Conservation (phyloP, 2,113 vertebrate species). For the Nerophis ophidion region DNA sequence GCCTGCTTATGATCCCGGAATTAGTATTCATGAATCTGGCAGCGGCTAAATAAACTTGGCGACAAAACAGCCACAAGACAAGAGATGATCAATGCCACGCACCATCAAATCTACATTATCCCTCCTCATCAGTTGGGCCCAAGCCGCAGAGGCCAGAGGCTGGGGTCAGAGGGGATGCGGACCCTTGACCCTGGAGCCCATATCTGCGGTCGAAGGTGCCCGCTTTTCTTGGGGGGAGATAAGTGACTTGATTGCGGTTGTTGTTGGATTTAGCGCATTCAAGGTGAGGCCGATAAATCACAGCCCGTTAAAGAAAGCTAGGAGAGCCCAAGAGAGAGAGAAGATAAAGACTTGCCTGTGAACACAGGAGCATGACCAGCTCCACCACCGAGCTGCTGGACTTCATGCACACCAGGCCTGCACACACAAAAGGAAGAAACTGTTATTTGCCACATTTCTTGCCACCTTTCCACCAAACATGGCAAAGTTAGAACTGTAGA, state of each 20-base stretch:
- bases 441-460: background rate
- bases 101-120: slow-evolving; percentile 98
- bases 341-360: slow-evolving; percentile 83
- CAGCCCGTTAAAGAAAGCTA: slow-evolving; percentile 16
- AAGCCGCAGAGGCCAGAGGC: slow-evolving; percentile 76
- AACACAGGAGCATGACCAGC: slow-evolving; percentile 97
- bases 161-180: slow-evolving; percentile 89
- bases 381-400: slow-evolving; percentile 98
- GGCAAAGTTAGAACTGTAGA: no score
- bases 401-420: slow-evolving; percentile 97
- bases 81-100: slow-evolving; percentile 84
- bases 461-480: no score
- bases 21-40: slow-evolving; percentile 98
- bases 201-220: slow-evolving; percentile 75
- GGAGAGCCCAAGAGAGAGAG: slow-evolving; percentile 8
- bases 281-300: slow-evolving; percentile 59
- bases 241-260: slow-evolving; percentile 24
- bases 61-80: slow-evolving; percentile 79
- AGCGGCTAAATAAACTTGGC: slow-evolving; percentile 96
- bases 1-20: slow-evolving; percentile 90
- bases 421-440: slow-evolving; percentile 18
- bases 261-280: slow-evolving; percentile 66
- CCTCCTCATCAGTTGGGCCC: slow-evolving; percentile 82
- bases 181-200: slow-evolving; percentile 88
- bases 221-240: slow-evolving; percentile 47